Conservation (phyloP, 2,113 vertebrate species). For the Danio rerio region DNA sequence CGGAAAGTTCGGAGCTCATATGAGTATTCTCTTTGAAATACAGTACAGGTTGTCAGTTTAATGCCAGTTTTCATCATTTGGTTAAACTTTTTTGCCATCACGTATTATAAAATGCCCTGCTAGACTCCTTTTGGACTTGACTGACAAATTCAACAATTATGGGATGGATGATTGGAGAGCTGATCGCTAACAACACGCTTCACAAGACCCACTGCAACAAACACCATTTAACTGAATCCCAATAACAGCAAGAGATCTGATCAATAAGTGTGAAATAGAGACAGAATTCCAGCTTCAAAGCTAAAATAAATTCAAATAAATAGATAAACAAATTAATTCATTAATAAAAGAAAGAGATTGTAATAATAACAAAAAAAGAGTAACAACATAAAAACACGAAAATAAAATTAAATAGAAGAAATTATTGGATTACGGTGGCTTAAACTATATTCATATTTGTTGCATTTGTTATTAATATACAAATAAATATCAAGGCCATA, state of each 20-base stretch:
- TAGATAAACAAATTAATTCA: no score
- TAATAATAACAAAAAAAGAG: no score
- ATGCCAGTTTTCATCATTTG: neutral
- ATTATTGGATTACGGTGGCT: no score
- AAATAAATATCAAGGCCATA: no score
- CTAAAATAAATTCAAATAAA: neutral
- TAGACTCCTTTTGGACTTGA: neutral
- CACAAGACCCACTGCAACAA: constrained; percentile 39
- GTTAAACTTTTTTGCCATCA: neutral
- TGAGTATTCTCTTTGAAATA: neutral
- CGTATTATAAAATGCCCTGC: neutral
- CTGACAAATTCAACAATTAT: constrained; percentile 22
- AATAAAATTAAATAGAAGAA: no score
- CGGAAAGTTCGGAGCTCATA: neutral
- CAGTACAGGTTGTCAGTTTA: neutral
- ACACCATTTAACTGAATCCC: constrained; percentile 10
- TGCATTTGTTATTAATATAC: no score
- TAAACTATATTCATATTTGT: no score
- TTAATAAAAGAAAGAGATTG: no score
- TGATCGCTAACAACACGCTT: constrained; percentile 12
- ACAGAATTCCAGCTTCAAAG: neutral
- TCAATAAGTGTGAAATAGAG: constrained; percentile 22
- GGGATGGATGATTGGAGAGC: constrained; percentile 28
- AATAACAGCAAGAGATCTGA: constrained; percentile 24
- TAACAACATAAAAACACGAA: no score